Evolutionary conservation across 1,140 invertebrate genomes (phyloP), one percentile per base, ranked within the genome.

Genomic region (Zophobas morio): DNA sequence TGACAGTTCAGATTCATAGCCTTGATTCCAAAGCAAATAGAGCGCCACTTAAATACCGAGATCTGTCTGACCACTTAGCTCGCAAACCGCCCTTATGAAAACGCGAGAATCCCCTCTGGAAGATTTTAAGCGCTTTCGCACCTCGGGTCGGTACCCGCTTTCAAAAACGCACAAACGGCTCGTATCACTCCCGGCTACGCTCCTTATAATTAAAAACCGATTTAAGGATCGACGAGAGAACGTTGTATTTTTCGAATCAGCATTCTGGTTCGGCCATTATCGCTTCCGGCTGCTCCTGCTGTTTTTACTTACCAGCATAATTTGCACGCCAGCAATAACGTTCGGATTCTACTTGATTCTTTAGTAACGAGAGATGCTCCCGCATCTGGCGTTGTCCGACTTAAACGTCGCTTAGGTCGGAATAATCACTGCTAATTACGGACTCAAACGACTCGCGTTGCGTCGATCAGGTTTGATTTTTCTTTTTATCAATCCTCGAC

Each of bases 1-100:
- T 77, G 75, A 71, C 75, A 77, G 66, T 46, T 54, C 33, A 77
- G 56, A 77, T 77, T 72, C 75, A 77, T 77, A 63, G 66, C 75
- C 66, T 49, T 77, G 75, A 77, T 72, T 77, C 70, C 40, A 72
- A 77, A 34, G 75, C 66, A 77, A 77, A 77, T 72, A 77, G 46
- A 71, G 20, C 75, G 46, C 70, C 53, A 73, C 70, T 77, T 77
- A 77, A 72, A 72, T 49, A 57, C 39, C 37, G 51, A 57, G 53
- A 71, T 60, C 33, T 63, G 75, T 77, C 66, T 70, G 72, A 74
- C 72, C 72, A 74, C 53, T 74, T 74, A 74, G 53, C 72, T 74
- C 54, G 37, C 70, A 74, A 56, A 56, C 53, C 53, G 51, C 34
- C 39, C 40, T 74, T 74, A 57, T 57, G 20, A 57, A 46, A 74